Percentiles rank a stretch among this genome's conserved stretches.
Evolutionary conservation across 2,888 invertebrate genomes (phyloP).

Genomic region (Sarcophaga caerulescens): DNA sequence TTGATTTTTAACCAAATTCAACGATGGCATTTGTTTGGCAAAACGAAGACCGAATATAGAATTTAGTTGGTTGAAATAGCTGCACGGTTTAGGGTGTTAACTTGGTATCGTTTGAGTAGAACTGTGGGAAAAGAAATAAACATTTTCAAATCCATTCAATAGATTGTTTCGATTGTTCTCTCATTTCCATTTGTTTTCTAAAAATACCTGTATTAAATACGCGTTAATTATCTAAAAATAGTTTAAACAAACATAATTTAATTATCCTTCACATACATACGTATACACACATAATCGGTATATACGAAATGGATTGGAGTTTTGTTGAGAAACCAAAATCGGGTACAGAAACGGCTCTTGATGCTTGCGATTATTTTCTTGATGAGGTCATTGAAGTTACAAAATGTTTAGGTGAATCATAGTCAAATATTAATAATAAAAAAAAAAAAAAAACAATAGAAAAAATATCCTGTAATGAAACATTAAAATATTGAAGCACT

Average conservation of each 20-base stretch:
- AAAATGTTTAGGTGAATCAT: conserved; percentile 81
- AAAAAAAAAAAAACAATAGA: neutral
- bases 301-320: conserved; percentile 78
- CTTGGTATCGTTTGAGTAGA: conserved; percentile 1
- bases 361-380: conserved; percentile 87
- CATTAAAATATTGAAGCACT: neutral
- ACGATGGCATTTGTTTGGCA: conserved; percentile 42
- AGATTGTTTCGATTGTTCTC: neutral
- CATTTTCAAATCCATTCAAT: neutral
- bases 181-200: neutral
- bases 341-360: conserved; percentile 85
- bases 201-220: neutral
- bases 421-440: neutral
- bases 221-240: neutral
- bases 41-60: conserved; percentile 43
- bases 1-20: conserved; percentile 67
- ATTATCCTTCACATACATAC: neutral
- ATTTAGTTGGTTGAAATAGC: conserved; percentile 51
- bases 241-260: neutral
- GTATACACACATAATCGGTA: no score
- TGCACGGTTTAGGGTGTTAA: conserved; percentile 57
- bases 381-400: conserved; percentile 85
- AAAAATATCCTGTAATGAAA: neutral
- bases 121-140: neutral
- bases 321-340: conserved; percentile 79